Evolutionary conservation across 1,140 invertebrate genomes (phyloP), one percentile per base, ranked within the genome.

Genomic region (Neocloeon triangulifer): DNA sequence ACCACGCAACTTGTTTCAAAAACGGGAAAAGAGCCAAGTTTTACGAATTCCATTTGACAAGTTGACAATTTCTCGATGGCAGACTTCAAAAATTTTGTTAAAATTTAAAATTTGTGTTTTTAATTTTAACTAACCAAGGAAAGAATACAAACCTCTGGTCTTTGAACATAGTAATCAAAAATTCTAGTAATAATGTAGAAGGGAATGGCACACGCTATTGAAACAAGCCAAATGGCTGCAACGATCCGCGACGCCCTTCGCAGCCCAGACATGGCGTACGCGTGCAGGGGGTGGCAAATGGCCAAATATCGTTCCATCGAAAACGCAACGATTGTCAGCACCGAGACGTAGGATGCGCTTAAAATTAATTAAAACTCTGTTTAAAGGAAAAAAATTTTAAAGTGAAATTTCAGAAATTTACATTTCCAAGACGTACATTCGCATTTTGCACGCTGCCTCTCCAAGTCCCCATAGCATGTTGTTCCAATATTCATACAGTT

Each of bases 401-500:
- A n/a, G n/a, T n/a, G n/a, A n/a, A n/a, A n/a, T n/a, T n/a, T n/a
- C n/a, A n/a, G n/a, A n/a, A n/a, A 69, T 71, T 73, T 52, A 78
- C 74, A 71, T 72, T 62, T 88, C 82, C 3, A 76, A 77, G 15
- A 86, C 62, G 30, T 86, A 69, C 1, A 78, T 74, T 27, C 84
- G 64, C 26, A 85, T 56, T 52, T 84, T 81, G 55, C 86, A 92
- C 40, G 86, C 69, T 2, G 61, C 58, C 23, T 71, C 59, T 0
- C 85, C 85, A 27, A 88, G 64, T 21, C 63, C 56, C 75, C 80
- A 91, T 1, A 86, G 88, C 57, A 92, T 92, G 47, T 89, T 81
- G 49, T 88, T 77, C 82, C 84, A 92, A 44, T 81, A 81, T 1
- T 77, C 58, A 33, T 74, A 74, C 5, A 91, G 55, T 45, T 94